Conservation (phyloP, 2,888 invertebrate species). For the Chrysodeixis includens region DNA sequence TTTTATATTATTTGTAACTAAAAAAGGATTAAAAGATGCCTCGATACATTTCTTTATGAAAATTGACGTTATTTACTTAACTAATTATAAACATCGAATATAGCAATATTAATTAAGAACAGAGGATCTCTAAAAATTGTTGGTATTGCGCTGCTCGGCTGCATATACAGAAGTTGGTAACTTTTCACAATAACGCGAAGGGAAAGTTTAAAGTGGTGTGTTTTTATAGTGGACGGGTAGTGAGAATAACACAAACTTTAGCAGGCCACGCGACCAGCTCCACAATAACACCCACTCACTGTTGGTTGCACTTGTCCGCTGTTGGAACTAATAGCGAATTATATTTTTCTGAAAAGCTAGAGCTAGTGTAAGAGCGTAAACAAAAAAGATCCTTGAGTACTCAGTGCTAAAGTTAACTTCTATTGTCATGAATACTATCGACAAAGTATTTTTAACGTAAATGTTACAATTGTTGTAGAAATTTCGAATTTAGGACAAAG, state of each 20-base stretch:
- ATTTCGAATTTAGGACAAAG: too few relatives aligned
- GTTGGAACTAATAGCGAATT: conserved; percentile 32
- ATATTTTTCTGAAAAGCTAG: conserved; percentile 8
- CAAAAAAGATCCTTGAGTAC: too few relatives aligned
- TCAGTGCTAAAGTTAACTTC: too few relatives aligned
- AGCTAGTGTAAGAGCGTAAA: not conserved
- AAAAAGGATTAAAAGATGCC: too few relatives aligned
- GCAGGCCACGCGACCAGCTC: conserved; percentile 24
- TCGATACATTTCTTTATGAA: too few relatives aligned
- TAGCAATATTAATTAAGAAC: conserved; percentile 51
- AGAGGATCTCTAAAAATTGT: conserved; percentile 47
- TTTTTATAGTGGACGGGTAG: conserved; percentile 58
- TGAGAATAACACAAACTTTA: conserved; percentile 52
- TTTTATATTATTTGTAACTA: too few relatives aligned
- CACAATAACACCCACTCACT: conserved; percentile 43
- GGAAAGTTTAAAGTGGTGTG: conserved; percentile 64
- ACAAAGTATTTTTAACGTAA: too few relatives aligned
- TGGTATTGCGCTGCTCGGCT: conserved; percentile 41
- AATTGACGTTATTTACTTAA: too few relatives aligned
- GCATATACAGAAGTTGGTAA: conserved; percentile 58
- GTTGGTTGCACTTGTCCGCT: conserved; percentile 16
- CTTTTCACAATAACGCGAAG: conserved; percentile 51
- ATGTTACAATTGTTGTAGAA: too few relatives aligned
- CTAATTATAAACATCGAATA: too few relatives aligned
- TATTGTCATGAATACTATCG: too few relatives aligned